Percentiles rank a stretch among this genome's conserved stretches.
Conservation (phyloP, 1,140 invertebrate genomes). For the Lordiphosa clarofinis region DNA sequence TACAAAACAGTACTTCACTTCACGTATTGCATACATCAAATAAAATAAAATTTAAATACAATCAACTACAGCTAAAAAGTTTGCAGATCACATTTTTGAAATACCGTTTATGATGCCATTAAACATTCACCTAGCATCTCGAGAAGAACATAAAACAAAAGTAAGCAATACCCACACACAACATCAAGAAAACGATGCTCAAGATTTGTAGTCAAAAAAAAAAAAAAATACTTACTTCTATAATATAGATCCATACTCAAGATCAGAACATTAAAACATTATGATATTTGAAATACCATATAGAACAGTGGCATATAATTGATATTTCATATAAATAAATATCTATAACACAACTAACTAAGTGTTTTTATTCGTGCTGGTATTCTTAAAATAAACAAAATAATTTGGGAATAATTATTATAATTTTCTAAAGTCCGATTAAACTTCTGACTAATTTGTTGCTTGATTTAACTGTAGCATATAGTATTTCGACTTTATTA, state of each 20-base stretch:
- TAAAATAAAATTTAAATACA: slow-evolving; percentile 3
- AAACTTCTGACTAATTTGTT: too few species aligned
- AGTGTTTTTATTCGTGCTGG: too few species aligned
- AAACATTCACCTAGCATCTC: slow-evolving; percentile 22
- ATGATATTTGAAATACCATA: slow-evolving; percentile 28
- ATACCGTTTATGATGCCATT: not conserved
- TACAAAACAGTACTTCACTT: slow-evolving; percentile 25
- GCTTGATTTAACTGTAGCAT: too few species aligned
- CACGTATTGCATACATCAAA: slow-evolving; percentile 19
- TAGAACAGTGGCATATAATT: slow-evolving; percentile 32
- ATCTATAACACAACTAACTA: slow-evolving; percentile 27
- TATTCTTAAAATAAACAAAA: too few species aligned
- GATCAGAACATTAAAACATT: slow-evolving; percentile 26
- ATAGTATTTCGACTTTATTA: too few species aligned
- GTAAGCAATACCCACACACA: slow-evolving; percentile 25
- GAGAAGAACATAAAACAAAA: slow-evolving; percentile 3
- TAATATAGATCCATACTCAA: slow-evolving; percentile 20
- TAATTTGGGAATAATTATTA: too few species aligned
- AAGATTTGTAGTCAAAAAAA: slow-evolving; percentile 33
- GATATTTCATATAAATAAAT: slow-evolving; percentile 55
- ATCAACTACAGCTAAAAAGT: not conserved
- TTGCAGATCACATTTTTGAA: too few species aligned
- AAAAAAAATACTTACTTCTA: slow-evolving; percentile 16
- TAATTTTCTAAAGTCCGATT: too few species aligned
- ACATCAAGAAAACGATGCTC: slow-evolving; percentile 32